phyloP scores from a whole-genome alignment of 1,140 invertebrate species.

The Glossosoma conforme region DNA sequence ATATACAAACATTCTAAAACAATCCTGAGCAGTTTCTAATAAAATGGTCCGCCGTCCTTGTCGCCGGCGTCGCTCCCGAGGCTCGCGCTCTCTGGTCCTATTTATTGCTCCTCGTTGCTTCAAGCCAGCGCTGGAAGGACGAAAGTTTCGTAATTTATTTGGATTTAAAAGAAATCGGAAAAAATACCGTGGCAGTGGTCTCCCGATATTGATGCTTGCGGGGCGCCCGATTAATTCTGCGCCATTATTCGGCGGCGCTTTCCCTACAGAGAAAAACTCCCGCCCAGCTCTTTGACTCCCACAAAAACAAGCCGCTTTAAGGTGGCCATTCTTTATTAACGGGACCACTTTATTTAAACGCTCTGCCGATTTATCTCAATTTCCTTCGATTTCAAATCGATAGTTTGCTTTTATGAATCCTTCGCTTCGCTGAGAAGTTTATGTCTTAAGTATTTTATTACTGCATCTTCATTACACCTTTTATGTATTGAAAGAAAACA shows the following conservation, averaged over 20 bases:
- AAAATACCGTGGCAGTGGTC: slow-evolving; percentile 19
- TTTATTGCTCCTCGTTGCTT: slow-evolving; percentile 22
- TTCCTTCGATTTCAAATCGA: too few relatives aligned
- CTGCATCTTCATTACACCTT: too few relatives aligned
- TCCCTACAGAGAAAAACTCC: too few relatives aligned
- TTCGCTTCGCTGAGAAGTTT: too few relatives aligned
- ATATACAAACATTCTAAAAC: slow-evolving; percentile 40
- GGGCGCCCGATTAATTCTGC: slow-evolving; percentile 15
- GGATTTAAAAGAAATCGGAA: slow-evolving; percentile 27
- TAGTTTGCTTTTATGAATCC: too few relatives aligned
- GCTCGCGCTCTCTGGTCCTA: slow-evolving; percentile 39
- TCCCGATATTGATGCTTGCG: slow-evolving; percentile 17
- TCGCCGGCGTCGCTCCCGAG: slow-evolving; percentile 34
- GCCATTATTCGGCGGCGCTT: slow-evolving; percentile 5
- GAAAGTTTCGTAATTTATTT: slow-evolving; percentile 28
- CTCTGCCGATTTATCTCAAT: too few relatives aligned
- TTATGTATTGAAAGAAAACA: too few relatives aligned
- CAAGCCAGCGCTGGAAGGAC: slow-evolving; percentile 1
- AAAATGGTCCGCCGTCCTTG: slow-evolving; percentile 47
- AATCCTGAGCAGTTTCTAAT: slow-evolving; percentile 46
- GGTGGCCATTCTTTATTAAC: slow-evolving; percentile 6
- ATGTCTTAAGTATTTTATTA: too few relatives aligned
- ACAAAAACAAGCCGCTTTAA: slow-evolving; percentile 6
- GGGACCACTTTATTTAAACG: slow-evolving; percentile 8
- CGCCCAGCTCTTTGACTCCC: too few relatives aligned